Percentiles rank a stretch among this genome's conserved stretches.
phyloP scores from a whole-genome alignment of 2,797 vertebrate species.

The Scleropages formosus region DNA sequence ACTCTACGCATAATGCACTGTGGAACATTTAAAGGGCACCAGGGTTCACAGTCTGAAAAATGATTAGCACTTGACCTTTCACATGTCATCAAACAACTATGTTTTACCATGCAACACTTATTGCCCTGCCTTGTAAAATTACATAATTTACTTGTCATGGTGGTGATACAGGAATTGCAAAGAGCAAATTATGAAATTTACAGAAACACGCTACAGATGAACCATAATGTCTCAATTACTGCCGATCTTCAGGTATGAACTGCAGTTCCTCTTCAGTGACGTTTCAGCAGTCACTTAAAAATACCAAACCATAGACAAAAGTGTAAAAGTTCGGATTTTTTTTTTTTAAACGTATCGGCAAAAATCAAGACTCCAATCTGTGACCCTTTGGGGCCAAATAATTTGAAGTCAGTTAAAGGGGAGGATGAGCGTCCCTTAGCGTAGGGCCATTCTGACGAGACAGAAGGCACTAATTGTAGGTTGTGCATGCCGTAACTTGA shows the following conservation, averaged over 20 bases:
- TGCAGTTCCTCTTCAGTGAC: too few relatives aligned
- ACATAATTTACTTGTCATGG: background rate
- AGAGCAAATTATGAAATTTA: background rate
- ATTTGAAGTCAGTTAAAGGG: too few relatives aligned
- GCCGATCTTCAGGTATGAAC: too few relatives aligned
- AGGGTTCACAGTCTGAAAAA: background rate
- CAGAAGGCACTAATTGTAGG: background rate
- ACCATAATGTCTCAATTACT: too few relatives aligned
- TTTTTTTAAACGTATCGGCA: too few relatives aligned
- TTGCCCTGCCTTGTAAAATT: background rate
- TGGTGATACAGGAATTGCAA: background rate
- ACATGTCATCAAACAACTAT: background rate
- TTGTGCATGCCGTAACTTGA: background rate
- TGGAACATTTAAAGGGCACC: slow-evolving; percentile 3
- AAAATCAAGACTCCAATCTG: too few relatives aligned
- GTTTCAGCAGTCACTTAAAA: too few relatives aligned
- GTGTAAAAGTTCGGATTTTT: too few relatives aligned
- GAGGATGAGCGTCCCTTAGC: too few relatives aligned
- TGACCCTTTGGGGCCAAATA: too few relatives aligned
- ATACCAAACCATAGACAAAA: too few relatives aligned
- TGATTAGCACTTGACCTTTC: slow-evolving; percentile 17
- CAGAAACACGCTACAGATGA: background rate
- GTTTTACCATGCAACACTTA: background rate
- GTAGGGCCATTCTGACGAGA: background rate
- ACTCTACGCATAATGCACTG: background rate